Base-by-base conservation (phyloP, 2,797 vertebrate species). In the Clarias platycephalus region DNA sequence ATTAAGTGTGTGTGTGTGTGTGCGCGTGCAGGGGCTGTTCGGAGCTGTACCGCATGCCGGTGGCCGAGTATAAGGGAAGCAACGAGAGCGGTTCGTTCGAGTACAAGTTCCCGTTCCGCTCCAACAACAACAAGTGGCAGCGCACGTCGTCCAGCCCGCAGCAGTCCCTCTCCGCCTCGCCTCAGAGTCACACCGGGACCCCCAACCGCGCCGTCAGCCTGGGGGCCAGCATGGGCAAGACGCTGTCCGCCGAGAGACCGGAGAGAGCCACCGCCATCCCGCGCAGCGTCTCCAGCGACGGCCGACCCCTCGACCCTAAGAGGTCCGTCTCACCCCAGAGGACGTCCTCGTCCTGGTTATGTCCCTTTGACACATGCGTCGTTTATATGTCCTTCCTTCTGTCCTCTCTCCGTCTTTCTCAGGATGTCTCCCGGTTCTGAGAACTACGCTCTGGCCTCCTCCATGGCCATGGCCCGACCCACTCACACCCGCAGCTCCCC, bases 61-160 rank as follows among this genome's bases (percentile, higher is more conserved):
- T 97, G 88, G 96, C 96, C 57, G 98, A 99, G 60, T 99, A 99
- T 93, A 99, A 98, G 91, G 92, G 97, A 89, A 93, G 93, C 90
- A 97, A 95, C 0, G 97, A 98, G 67, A 96, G 96, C 16, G 95
- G 98, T 88, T 93, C 98, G 0, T 99, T 97, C 0, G 98, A 99
- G 63, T 97, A 98, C 94, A 99, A 99, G 93, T 98, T 99, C 91
- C 97, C 98, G 58, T 99, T 99, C 94, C 95, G 97, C 90, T 98
- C 95, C 93, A 98, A 98, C 87, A 95, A 96, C 91, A 99, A 98
- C 92, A 99, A 99, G 88, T 99, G 98, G 98, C 98, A 99, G 90
- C 93, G 98, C 89, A 98, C 96, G 15, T 95, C 96, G 18, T 95
- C 91, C 93, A 99, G 95, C 89, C 95, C 95, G 15, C 95, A 95